Evolutionary conservation across 2,113 vertebrate species (phyloP), one percentile per base, ranked within the genome.

Genomic region (Tichodroma muraria): DNA sequence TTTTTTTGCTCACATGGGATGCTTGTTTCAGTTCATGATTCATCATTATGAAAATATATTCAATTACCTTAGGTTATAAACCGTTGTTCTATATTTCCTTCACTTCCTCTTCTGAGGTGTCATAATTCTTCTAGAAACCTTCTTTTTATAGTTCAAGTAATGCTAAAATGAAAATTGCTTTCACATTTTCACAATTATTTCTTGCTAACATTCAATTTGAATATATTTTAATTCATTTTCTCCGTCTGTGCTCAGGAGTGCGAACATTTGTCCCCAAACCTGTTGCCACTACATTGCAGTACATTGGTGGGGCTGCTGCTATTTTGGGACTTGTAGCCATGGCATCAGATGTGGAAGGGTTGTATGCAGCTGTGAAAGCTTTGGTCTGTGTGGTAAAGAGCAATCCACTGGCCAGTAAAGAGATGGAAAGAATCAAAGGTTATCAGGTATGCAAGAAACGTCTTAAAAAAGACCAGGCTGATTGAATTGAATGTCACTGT

Each of bases 361-460:
- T 99, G 23, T 99, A 99, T 31, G 99, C 99, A 7, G 99, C 99
- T 6, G 99, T 99, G 92, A 99, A 99, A 94, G 99, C 99, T 15
- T 97, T 99, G 93, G 99, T 99, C 70, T 99, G 99, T 53, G 99
- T 99, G 9, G 99, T 99, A 17, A 99, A 99, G 94, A 99, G 99
- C 97, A 99, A 99, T 97, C 98, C 99, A 21, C 90, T 99, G 93
- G 99, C 99, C 96, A 99, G 99, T 96, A 99, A 99, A 96, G 99
- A 99, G 95, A 99, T 99, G 99, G 99, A 99, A 97, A 98, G 99
- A 66, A 99, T 99, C 96, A 98, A 98, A 97, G 99, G 99, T 81
- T 99, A 99, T 97, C 99, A 99, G 99, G 99, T 99, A 82, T 40
- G 93, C 92, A 53, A 84, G n/a, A 90, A 77, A 64, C 35, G 24